Base-by-base conservation (phyloP, 2,888 invertebrate genomes). In the Cheilosia vernalis region DNA sequence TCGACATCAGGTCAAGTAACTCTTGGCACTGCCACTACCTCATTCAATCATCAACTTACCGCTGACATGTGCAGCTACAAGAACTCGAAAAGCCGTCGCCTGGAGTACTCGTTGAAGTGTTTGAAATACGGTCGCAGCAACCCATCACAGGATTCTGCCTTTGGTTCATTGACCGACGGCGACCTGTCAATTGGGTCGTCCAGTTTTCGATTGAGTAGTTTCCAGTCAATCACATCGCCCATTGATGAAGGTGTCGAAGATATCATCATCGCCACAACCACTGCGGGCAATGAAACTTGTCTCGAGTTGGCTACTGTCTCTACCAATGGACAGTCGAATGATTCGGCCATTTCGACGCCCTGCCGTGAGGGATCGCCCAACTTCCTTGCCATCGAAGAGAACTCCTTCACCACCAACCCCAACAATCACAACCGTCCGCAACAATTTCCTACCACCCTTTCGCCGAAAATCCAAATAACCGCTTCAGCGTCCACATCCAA, bases 211-310 rank as follows among this genome's bases (percentile, higher is more conserved):
- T 87, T 92, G 53, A 92, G 90, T 77, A 92, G 92, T 83, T 92
- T 92, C 78, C 92, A 92, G 73, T 92, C 92, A 30, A 92, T 92
- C 13, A 91, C 92, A 10, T 92, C 92, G 24, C 92, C 92, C 15
- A 92, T 92, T 30, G 92, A 92, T 83, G 92, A 92, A 77, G 92
- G 92, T n/a, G 92, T 92, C 17, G 92, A 92, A 85, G 92, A 92
- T 87, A 89, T 92, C 21, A 91, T 92, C 9, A 91, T 91, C 61
- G 91, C 92, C 30, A 91, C 91, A 2, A 91, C 91, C 3, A 90
- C 90, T 4, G 90, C 90, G 2, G 90, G 90, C 17, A 90, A 90
- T 30, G 91, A 91, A 74, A 91, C 90, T 1, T 91, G 91, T 76
- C 87, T 91, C 42, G 91, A 91, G 53, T 61, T 91, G 78, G 90